These are phyloP conservation scores for Danio tinwini DNA, from an alignment of 2,797 vertebrate genomes.

Conservation along the genomic window DNA sequence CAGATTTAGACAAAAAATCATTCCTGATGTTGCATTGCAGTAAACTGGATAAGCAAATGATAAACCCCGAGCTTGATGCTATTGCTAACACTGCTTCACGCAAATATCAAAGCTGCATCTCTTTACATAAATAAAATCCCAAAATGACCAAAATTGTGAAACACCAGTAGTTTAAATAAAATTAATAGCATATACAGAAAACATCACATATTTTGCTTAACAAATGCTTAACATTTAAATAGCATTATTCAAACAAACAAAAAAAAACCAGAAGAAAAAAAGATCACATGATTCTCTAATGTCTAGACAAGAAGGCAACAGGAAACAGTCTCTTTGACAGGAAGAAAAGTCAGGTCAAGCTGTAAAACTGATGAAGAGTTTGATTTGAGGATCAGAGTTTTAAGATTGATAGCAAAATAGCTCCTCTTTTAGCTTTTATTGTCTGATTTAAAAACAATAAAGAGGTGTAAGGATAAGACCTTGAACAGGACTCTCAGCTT, in stretches of 20 bases:
- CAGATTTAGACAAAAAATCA: background rate
- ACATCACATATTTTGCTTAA: too few species aligned
- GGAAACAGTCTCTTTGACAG: background rate
- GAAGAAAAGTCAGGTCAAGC: background rate
- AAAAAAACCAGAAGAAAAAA: background rate
- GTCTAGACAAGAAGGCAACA: constrained; percentile 7
- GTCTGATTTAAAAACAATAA: background rate
- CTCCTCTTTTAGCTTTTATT: background rate
- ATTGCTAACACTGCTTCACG: background rate
- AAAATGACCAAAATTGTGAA: background rate
- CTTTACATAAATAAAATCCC: too few species aligned
- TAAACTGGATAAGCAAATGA: background rate
- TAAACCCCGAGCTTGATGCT: constrained; percentile 28
- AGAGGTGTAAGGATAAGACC: background rate
- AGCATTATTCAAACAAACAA: background rate
- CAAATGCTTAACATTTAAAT: constrained; percentile 2
- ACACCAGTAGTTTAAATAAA: background rate
- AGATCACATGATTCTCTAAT: background rate
- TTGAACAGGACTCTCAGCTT: background rate
- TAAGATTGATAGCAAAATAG: background rate
- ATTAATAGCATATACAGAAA: background rate
- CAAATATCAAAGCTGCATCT: constrained; percentile 8
- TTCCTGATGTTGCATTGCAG: background rate
- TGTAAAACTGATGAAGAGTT: background rate
- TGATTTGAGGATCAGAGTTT: background rate